Percentiles rank a stretch among this genome's conserved stretches.
These are phyloP conservation scores for Meloidogyne exigua DNA, from an alignment of 1,140 invertebrate species.

Conservation along the genomic window DNA sequence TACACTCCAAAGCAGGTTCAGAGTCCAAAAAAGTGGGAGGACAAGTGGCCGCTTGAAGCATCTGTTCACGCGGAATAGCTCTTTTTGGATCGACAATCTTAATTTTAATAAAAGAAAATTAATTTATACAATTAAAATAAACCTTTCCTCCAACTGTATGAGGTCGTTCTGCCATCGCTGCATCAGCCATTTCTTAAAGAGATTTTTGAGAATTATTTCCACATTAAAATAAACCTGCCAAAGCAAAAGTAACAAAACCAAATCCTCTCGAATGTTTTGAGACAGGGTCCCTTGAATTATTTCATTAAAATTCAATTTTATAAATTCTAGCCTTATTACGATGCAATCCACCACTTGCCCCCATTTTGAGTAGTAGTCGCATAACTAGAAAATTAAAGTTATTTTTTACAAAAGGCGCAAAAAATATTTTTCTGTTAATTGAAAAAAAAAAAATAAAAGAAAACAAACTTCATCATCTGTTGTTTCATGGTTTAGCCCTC, in stretches of 20 bases:
- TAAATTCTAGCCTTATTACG: slow-evolving; percentile 73
- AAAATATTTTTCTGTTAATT: neutral
- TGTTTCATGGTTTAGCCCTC: slow-evolving; percentile 69
- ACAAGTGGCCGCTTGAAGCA: slow-evolving; percentile 44
- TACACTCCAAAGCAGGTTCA: slow-evolving; percentile 49
- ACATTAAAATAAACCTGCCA: slow-evolving; percentile 15
- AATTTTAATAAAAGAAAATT: neutral
- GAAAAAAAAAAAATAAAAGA: neutral
- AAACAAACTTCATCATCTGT: slow-evolving; percentile 76
- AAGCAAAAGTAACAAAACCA: slow-evolving; percentile 90
- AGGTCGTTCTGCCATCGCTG: slow-evolving; percentile 82
- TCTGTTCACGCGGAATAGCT: slow-evolving; percentile 80
- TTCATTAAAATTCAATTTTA: neutral
- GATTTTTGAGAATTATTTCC: neutral
- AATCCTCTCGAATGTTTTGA: slow-evolving; percentile 91
- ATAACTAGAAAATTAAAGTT: slow-evolving; percentile 68
- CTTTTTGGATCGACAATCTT: slow-evolving; percentile 90
- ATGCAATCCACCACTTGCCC: slow-evolving; percentile 90
- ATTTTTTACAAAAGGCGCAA: too few relatives aligned
- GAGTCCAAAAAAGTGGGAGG: slow-evolving; percentile 50
- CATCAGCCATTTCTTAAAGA: slow-evolving; percentile 78
- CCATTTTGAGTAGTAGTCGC: slow-evolving; percentile 91
- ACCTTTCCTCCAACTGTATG: slow-evolving; percentile 73
- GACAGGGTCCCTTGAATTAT: slow-evolving; percentile 77
- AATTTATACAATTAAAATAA: neutral